Evolutionary conservation across 2,797 vertebrate species (phyloP).

Genomic region (Chaetodon trifasciatus): DNA sequence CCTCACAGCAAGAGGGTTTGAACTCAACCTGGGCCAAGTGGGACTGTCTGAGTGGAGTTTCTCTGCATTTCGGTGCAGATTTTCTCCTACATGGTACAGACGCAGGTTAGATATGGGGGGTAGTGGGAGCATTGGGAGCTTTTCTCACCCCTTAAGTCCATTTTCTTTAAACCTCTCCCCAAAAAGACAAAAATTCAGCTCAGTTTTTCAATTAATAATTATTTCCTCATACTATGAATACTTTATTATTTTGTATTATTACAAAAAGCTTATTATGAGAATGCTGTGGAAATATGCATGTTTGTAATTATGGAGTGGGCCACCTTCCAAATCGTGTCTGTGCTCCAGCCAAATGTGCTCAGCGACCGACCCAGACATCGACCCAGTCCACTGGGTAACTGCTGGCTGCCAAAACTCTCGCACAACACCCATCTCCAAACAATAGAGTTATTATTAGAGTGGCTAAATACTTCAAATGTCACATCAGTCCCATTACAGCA

Average conservation of each 20-base stretch:
- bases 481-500: conserved; percentile 51
- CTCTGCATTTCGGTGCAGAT: background rate
- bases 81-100: background rate
- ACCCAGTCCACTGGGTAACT: conserved; percentile 32
- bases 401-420: conserved; percentile 50
- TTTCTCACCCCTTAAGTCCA: background rate
- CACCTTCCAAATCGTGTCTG: conserved; percentile 36
- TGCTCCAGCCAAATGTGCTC: conserved; percentile 41
- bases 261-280: conserved; percentile 12
- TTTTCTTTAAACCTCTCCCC: background rate
- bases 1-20: background rate
- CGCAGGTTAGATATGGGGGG: background rate
- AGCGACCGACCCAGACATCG: conserved; percentile 55
- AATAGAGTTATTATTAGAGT: conserved; percentile 66
- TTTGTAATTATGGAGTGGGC: conserved; percentile 50
- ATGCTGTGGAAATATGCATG: conserved; percentile 22
- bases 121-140: background rate
- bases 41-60: background rate
- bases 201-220: background rate
- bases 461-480: conserved; percentile 47
- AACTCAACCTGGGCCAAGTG: background rate
- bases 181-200: background rate
- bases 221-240: background rate
- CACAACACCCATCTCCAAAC: conserved; percentile 54
- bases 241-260: conserved; percentile 16